phyloP scores from a whole-genome alignment of 2,113 vertebrate species.

The Malaclemys terrapin region DNA sequence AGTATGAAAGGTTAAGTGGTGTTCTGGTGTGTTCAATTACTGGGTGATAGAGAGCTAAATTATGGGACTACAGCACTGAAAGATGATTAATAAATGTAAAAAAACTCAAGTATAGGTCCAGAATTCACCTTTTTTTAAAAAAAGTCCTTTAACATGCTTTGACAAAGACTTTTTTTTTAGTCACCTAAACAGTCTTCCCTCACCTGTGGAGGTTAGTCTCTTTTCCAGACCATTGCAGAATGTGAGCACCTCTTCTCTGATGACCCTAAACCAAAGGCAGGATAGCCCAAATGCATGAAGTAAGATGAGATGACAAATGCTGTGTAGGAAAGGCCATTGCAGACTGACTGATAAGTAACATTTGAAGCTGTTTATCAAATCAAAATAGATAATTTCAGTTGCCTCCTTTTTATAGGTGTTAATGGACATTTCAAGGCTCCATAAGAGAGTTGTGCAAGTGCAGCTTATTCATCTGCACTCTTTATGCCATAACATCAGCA shows the following conservation, averaged over 20 bases:
- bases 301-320: background rate
- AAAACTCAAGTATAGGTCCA: background rate
- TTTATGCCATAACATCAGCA: accelerated
- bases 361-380: background rate
- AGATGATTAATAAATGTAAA: background rate
- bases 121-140: background rate
- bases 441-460: background rate
- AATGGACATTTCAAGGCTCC: background rate
- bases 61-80: background rate
- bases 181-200: background rate
- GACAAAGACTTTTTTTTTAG: background rate
- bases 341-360: background rate
- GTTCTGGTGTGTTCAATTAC: background rate
- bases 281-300: background rate
- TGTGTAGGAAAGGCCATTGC: background rate
- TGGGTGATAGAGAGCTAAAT: background rate
- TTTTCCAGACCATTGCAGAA: background rate
- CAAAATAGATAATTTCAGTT: background rate
- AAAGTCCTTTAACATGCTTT: background rate
- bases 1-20: background rate
- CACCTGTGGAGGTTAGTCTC: slow-evolving; percentile 14
- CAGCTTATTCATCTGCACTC: background rate
- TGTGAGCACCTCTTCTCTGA: background rate
- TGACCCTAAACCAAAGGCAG: background rate
- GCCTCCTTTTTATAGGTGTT: background rate